phyloP scores from a whole-genome alignment of 30 jellyfish, hydroid and myxozoan species.

The Phacellophora camtschatica region DNA sequence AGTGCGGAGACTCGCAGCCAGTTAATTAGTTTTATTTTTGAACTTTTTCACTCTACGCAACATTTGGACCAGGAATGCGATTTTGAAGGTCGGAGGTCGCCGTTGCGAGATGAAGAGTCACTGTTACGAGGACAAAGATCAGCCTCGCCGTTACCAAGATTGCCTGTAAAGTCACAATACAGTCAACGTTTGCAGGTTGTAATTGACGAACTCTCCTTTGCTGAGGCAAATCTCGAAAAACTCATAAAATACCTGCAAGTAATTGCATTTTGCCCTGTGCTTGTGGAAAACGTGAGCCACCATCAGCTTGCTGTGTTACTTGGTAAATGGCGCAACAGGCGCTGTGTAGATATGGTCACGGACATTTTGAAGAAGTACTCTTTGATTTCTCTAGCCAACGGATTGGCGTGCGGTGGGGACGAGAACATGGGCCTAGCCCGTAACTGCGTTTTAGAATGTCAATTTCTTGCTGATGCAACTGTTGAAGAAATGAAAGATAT shows the following conservation, averaged over 20 bases:
- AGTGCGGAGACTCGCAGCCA: neutral
- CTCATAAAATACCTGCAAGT: constrained; percentile 62
- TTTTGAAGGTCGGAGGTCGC: neutral
- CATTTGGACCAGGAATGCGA: constrained; percentile 27
- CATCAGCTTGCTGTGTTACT: constrained; percentile 37
- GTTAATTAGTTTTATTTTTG: constrained; percentile 48
- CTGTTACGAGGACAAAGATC: neutral
- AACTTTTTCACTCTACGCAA: constrained; percentile 71
- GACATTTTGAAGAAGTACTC: constrained; percentile 79
- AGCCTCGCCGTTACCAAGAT: constrained; percentile 31
- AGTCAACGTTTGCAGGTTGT: constrained; percentile 75
- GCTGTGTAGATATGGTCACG: constrained; percentile 94
- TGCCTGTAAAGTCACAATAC: constrained; percentile 74
- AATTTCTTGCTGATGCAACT: constrained; percentile 54
- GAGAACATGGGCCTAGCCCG: constrained; percentile 68
- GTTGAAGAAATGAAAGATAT: constrained; percentile 57
- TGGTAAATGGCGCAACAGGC: constrained; percentile 87
- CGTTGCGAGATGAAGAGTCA: too few relatives aligned
- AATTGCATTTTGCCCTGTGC: constrained; percentile 81
- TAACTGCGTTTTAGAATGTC: constrained; percentile 78
- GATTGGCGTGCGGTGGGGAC: constrained; percentile 46
- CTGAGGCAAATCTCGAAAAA: constrained; percentile 11
- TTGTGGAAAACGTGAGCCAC: constrained; percentile 24
- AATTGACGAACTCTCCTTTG: constrained; percentile 17
- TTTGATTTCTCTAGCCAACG: constrained; percentile 54